Conservation (phyloP, 2,797 vertebrate genomes). For the Pseudopleuronectes americanus region DNA sequence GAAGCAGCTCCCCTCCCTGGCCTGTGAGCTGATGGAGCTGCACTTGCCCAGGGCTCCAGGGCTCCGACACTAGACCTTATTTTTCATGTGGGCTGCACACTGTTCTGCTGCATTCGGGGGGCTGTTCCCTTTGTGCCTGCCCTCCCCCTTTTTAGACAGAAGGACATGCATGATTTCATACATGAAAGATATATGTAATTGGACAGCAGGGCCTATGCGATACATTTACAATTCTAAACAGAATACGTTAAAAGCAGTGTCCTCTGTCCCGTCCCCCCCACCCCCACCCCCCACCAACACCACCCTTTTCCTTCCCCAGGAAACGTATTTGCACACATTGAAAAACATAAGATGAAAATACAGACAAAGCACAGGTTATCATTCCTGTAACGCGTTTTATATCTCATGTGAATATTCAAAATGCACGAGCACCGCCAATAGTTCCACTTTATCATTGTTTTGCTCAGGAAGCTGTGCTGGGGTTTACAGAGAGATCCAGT, state of each 20-base stretch:
- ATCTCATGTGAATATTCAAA: constrained; percentile 55
- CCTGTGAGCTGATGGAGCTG: constrained; percentile 80
- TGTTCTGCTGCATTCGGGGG: constrained; percentile 74
- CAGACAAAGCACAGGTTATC: constrained; percentile 72
- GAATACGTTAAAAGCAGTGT: constrained; percentile 71
- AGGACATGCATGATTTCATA: constrained; percentile 87
- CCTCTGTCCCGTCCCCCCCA: constrained; percentile 48
- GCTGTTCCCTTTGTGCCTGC: constrained; percentile 83
- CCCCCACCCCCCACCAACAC: constrained; percentile 10
- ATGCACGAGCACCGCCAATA: constrained; percentile 30
- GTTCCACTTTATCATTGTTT: constrained; percentile 41
- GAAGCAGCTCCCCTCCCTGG: constrained; percentile 71
- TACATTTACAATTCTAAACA: constrained; percentile 87
- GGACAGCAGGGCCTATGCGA: constrained; percentile 82
- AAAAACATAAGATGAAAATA: constrained; percentile 70
- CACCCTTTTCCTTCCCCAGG: constrained; percentile 58
- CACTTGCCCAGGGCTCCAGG: constrained; percentile 82
- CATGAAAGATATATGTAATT: constrained; percentile 90
- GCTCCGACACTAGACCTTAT: constrained; percentile 81
- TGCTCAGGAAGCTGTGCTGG: constrained; percentile 30
- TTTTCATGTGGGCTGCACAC: constrained; percentile 83
- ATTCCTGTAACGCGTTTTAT: constrained; percentile 72
- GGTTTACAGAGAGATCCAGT: constrained; percentile 27
- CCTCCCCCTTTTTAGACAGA: constrained; percentile 73
- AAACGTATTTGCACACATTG: constrained; percentile 78